phyloP scores from a whole-genome alignment of 2,888 invertebrate species.

The Pyrrhia umbra region DNA sequence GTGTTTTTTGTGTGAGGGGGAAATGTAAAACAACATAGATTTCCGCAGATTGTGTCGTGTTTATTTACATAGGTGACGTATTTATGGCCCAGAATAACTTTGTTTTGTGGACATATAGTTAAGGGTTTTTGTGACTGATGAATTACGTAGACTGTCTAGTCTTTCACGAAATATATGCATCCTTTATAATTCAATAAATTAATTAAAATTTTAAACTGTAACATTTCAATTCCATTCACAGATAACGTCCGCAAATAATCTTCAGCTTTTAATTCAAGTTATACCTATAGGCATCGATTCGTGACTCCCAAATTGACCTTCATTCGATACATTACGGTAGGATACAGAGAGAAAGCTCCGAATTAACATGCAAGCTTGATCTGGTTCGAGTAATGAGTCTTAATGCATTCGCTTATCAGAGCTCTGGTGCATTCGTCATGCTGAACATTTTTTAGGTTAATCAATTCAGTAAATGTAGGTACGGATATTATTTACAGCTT shows the following conservation, averaged over 20 bases:
- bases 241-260: constrained; percentile 34
- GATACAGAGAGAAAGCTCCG: constrained; percentile 58
- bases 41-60: constrained; percentile 45
- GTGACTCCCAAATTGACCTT: constrained; percentile 38
- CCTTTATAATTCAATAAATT: not conserved
- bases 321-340: constrained; percentile 30
- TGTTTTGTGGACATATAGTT: constrained; percentile 7
- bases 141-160: not conserved
- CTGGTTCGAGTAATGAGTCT: constrained; percentile 64
- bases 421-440: constrained; percentile 56
- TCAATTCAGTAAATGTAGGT: constrained; percentile 16
- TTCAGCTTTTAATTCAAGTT: constrained; percentile 21
- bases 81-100: constrained; percentile 35
- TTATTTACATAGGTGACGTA: constrained; percentile 37
- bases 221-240: constrained; percentile 4
- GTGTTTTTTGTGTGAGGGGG: constrained; percentile 37
- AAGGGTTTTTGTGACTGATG: not conserved
- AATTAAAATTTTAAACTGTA: constrained; percentile 1
- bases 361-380: constrained; percentile 62
- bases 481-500: constrained; percentile 2
- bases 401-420: constrained; percentile 69
- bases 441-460: constrained; percentile 45
- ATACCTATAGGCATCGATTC: constrained; percentile 1
- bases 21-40: constrained; percentile 45
- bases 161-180: not conserved